Base-by-base conservation (phyloP, 1,140 invertebrate genomes). In the Neodiprion pinetum region DNA sequence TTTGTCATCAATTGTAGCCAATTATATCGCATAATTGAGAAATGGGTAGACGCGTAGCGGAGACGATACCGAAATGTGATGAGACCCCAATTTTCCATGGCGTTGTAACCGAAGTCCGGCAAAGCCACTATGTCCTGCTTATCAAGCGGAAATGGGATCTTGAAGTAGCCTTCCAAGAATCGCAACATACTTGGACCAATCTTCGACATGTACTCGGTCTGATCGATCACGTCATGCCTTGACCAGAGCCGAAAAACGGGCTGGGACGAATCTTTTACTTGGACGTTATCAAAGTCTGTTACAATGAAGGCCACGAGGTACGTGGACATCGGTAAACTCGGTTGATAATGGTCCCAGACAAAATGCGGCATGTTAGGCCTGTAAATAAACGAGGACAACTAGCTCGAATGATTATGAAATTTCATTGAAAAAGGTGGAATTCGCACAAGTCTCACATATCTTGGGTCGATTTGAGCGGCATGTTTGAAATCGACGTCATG, bases 221-320 rank as follows among this genome's bases (percentile, higher is more conserved):
- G 89, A 28, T 90, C 82, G 7, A 90, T 87, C 67, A 91, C 90
- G 72, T 91, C 90, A n/a, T 88, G 85, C 10, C 91, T 88, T 5
- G 91, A 89, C 83, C 90, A 92, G 9, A 94, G 65, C 66, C 74
- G 71, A 47, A 76, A 72, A 7, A 61, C 71, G 9, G 76, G 74
- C 21, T 74, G 71, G 23, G 74, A 71, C 23, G 40, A 8, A 40
- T 81, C 72, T 1, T 74, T 66, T 67, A 83, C 77, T 21, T 83
- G 83, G 80, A 89, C 77, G 40, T 85, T 80, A 1, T 79, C 76
- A 71, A 96, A 96, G 77, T 97, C 93, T 53, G 93, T 93, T 1
- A 97, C 92, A 65, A 95, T 92, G 77, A 96, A 91, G 8, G 96
- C 95, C n/a, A 97, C 86, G 4, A 96, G 83, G 80, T 97, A 97